Percentiles rank a stretch among this genome's conserved stretches.
Evolutionary conservation across 2,888 invertebrate genomes (phyloP).

Genomic region (Cryptocheilus praepositus): DNA sequence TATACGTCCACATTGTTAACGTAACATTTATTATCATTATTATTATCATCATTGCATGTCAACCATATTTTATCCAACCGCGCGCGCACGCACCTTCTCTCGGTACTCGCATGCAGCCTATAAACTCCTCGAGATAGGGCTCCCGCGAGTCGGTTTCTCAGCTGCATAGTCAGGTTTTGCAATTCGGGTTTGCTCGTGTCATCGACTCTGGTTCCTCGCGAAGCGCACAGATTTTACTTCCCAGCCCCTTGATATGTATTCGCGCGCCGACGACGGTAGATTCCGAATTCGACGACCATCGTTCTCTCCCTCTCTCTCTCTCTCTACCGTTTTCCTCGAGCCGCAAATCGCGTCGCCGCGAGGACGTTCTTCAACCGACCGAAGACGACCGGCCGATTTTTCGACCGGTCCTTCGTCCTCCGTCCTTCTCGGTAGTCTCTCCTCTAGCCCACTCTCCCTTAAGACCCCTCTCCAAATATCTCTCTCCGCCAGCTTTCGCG

Average conservation of each 20-base stretch:
- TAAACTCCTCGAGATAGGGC: neutral
- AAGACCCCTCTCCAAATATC: too few species aligned
- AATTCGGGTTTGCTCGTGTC: slow-evolving; percentile 4
- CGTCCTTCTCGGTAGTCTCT: neutral
- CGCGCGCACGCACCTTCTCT: neutral
- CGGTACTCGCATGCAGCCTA: neutral
- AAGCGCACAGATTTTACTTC: slow-evolving; percentile 29
- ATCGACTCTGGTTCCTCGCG: slow-evolving; percentile 23
- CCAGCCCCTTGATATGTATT: slow-evolving; percentile 52
- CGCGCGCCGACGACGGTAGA: slow-evolving; percentile 24
- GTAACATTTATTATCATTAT: neutral
- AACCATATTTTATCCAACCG: neutral
- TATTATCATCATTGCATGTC: neutral
- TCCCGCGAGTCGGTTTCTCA: neutral
- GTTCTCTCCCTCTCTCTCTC: slow-evolving; percentile 3
- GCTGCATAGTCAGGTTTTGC: neutral
- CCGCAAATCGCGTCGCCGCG: neutral
- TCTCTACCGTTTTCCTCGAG: neutral
- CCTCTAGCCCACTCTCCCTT: neutral
- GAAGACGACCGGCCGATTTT: neutral
- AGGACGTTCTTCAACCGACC: neutral
- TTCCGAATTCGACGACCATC: too few species aligned
- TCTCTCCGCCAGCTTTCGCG: too few species aligned
- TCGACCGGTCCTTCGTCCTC: neutral
- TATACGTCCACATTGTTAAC: neutral